Base-by-base conservation (phyloP, 2,888 invertebrate species). In the Melanargia galathea region DNA sequence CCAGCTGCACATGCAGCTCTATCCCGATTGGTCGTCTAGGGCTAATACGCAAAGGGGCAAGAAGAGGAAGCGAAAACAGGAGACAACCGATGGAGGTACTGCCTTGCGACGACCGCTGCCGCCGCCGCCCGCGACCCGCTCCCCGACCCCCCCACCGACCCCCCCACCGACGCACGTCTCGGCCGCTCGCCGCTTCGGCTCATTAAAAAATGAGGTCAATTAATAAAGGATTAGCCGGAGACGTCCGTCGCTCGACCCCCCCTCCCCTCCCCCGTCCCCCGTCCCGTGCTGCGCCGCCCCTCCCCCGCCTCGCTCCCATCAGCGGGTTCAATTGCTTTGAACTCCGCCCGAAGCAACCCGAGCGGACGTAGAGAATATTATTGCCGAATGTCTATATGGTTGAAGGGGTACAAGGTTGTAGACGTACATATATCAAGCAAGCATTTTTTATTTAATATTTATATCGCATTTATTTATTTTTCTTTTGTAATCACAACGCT, bases 11-110 rank as follows among this genome's bases (percentile, higher is more conserved):
- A 96, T 97, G 96, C 97, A 98, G 95, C 95, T 98, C 93, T 98
- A 99, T 94, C 99, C 99, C 88, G 98, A 98, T 94, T 99, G 99
- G 99, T 97, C 97, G 93, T 97, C 97, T 93, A 98, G 99, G 93
- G 96, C 99, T 93, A 99, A 99, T 95, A 98, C 99, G 94, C 98
- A 99, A 93, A 97, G 98, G 93, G 98, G 98, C 94, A 97, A 97
- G 95, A 99, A 98, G 96, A 97, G 99, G 96, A 99, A 99, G 95
- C 96, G 97, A 95, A 97, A 97, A 95, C 97, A 97, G 96, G 97
- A 97, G 94, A 95, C 96, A 94, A 96, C 95, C 95, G 97, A 97
- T 94, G 97, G 96, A 96, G 97, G 97, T 97, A 96, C 94, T 93
- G 93, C 93, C 92, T 92, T 88, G 81, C 93, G 70, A 73, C 75